A percentile compares a stretch with the other conserved stretches of the same genome.
phyloP scores from a whole-genome alignment of 2,113 vertebrate genomes.

The Rhinolophus ferrumequinum region DNA sequence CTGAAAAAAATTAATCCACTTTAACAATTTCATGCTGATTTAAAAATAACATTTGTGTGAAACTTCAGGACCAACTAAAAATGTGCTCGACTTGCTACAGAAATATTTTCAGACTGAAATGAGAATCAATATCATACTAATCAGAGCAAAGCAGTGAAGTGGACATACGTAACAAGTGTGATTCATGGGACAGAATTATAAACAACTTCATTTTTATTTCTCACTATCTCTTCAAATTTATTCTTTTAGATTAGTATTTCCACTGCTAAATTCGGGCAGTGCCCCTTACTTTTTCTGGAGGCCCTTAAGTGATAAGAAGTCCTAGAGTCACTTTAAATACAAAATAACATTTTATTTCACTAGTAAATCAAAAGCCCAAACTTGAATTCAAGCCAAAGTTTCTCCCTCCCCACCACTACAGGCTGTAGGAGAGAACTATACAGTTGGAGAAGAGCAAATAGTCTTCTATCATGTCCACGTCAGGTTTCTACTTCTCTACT shows the following conservation, averaged over 20 bases:
- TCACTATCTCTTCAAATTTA: slow-evolving; percentile 52
- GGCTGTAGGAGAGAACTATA: background rate
- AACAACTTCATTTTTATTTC: slow-evolving; percentile 72
- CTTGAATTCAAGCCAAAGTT: slow-evolving; percentile 27
- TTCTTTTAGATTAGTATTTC: slow-evolving; percentile 47
- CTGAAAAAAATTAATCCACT: background rate
- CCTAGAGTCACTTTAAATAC: slow-evolving; percentile 32
- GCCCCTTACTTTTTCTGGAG: slow-evolving; percentile 36
- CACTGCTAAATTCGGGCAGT: slow-evolving; percentile 22
- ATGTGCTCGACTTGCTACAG: slow-evolving; percentile 36
- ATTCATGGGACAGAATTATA: slow-evolving; percentile 43
- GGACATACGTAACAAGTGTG: slow-evolving; percentile 46
- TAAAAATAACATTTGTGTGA: slow-evolving; percentile 62
- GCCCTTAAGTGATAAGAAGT: slow-evolving; percentile 24
- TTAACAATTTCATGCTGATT: background rate
- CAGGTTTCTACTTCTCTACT: background rate
- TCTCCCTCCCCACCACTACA: background rate
- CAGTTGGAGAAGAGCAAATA: background rate
- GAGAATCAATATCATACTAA: slow-evolving; percentile 52
- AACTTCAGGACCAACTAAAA: slow-evolving; percentile 56
- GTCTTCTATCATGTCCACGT: background rate
- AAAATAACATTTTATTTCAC: slow-evolving; percentile 52
- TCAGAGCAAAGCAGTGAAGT: slow-evolving; percentile 55
- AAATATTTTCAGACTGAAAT: slow-evolving; percentile 65
- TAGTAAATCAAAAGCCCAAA: slow-evolving; percentile 52